Evolutionary conservation across 2,888 invertebrate genomes (phyloP).

Genomic region (Tiliacea aurago): DNA sequence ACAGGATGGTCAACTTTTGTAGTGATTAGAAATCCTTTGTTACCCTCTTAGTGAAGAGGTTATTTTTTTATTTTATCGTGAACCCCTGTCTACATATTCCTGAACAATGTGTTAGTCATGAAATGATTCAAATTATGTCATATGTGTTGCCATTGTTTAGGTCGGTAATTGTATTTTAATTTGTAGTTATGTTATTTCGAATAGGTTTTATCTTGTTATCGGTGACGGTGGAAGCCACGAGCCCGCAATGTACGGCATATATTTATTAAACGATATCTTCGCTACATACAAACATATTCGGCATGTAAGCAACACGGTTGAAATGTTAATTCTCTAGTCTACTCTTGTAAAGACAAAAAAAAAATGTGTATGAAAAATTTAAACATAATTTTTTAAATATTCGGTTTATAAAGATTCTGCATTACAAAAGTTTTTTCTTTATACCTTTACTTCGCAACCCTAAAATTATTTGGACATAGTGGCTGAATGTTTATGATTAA

Average conservation of each 20-base stretch:
- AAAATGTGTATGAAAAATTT: conserved; percentile 85
- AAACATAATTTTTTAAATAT: conserved; percentile 88
- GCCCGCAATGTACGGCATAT: conserved; percentile 69
- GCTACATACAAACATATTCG: conserved; percentile 79
- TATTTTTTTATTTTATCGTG: conserved; percentile 49
- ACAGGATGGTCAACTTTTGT: conserved; percentile 53
- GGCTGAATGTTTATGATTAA: neutral
- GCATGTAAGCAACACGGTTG: conserved; percentile 83
- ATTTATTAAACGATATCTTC: conserved; percentile 79
- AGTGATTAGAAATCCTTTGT: conserved; percentile 60
- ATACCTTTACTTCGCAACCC: neutral
- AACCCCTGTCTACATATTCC: conserved; percentile 70
- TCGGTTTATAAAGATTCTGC: conserved; percentile 89
- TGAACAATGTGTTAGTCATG: conserved; percentile 84
- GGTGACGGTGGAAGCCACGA: conserved; percentile 70
- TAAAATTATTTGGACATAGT: neutral
- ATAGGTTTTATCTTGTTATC: conserved; percentile 80
- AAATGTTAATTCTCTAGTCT: conserved; percentile 90
- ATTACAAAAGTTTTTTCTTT: conserved; percentile 78
- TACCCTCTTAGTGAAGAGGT: conserved; percentile 54
- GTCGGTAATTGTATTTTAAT: conserved; percentile 78
- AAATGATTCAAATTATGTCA: conserved; percentile 82
- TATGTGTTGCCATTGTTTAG: conserved; percentile 89
- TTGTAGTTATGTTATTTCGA: conserved; percentile 77
- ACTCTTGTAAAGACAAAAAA: conserved; percentile 90